Evolutionary conservation across 2,888 invertebrate genomes (phyloP).

Genomic region (Hypercompe scribonia): DNA sequence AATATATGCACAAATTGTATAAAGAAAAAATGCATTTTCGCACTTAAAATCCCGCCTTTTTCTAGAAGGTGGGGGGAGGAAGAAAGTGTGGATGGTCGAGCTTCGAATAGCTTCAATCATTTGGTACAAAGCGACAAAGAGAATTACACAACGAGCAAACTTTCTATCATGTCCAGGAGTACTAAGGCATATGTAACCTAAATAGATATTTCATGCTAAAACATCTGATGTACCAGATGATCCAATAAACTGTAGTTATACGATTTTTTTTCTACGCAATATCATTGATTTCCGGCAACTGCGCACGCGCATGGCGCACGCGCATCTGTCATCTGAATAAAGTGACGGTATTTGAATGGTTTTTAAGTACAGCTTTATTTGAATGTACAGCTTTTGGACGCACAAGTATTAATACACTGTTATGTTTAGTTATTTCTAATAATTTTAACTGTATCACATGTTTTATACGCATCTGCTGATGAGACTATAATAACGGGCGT

Average conservation of each 20-base stretch:
- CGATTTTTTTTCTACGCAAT: conserved; percentile 20
- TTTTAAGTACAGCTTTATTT: conserved; percentile 36
- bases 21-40: no score
- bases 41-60: no score
- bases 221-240: conserved; percentile 19
- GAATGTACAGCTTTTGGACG: no score
- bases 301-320: conserved; percentile 31
- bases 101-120: no score
- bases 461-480: neutral
- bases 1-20: no score
- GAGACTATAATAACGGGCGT: neutral
- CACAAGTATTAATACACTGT: conserved; percentile 28
- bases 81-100: neutral
- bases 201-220: conserved; percentile 1
- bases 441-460: conserved; percentile 4
- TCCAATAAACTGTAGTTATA: conserved; percentile 11
- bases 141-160: neutral
- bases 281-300: conserved; percentile 47
- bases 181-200: neutral
- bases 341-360: conserved; percentile 38
- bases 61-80: no score
- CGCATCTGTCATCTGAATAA: conserved; percentile 43
- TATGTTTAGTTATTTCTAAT: neutral
- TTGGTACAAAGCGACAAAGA: neutral
- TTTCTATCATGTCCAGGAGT: neutral